Percentiles rank a stretch among this genome's conserved stretches.
Evolutionary conservation across 2,113 vertebrate genomes (phyloP).

Genomic region (Pantherophis guttatus): DNA sequence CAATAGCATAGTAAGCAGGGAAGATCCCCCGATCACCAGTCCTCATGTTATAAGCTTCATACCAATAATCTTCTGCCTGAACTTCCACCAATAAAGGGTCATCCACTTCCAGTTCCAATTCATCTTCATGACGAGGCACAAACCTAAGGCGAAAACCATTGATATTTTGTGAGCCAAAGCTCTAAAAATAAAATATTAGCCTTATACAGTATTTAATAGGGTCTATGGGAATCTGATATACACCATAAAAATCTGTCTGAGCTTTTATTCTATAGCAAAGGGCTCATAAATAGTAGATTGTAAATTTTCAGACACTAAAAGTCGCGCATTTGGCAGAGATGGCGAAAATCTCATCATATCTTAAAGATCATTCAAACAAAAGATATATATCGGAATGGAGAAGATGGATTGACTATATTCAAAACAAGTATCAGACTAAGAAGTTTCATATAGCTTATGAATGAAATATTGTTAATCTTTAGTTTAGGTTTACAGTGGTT

Average conservation of each 20-base stretch:
- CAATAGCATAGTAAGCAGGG: constrained; percentile 92
- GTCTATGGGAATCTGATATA: background rate
- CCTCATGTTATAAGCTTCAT: constrained; percentile 97
- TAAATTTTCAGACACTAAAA: background rate
- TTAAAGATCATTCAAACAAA: too few species aligned
- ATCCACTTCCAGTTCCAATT: constrained; percentile 93
- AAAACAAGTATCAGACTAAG: too few species aligned
- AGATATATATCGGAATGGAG: too few species aligned
- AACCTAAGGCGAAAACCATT: constrained; percentile 74
- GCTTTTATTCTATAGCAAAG: background rate
- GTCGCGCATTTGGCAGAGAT: too few species aligned
- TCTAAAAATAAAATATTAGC: background rate
- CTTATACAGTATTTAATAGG: background rate
- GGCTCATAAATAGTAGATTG: background rate
- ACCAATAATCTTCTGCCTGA: constrained; percentile 97
- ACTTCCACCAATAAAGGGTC: constrained; percentile 93
- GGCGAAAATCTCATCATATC: too few species aligned
- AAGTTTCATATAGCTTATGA: too few species aligned
- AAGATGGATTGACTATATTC: too few species aligned
- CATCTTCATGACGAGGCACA: constrained; percentile 90
- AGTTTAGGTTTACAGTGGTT: too few species aligned
- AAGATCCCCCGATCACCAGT: constrained; percentile 88
- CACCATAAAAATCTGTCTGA: background rate
- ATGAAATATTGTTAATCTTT: too few species aligned
- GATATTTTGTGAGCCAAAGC: background rate